Conservation (phyloP, 2,888 invertebrate genomes). For the Polyploca ridens region DNA sequence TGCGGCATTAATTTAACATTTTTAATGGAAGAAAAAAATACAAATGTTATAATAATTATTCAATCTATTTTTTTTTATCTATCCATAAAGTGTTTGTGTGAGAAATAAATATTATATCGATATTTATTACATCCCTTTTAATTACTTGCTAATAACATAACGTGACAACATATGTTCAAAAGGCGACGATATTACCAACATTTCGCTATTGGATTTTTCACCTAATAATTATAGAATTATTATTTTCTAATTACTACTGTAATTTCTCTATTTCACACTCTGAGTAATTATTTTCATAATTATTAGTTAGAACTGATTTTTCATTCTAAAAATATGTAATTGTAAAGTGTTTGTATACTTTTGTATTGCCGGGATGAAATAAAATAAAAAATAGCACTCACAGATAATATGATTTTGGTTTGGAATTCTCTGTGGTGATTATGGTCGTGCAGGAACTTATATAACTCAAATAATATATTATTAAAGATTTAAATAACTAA, state of each 20-base stretch:
- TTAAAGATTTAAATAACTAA: too few relatives aligned
- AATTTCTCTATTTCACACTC: conserved; percentile 8
- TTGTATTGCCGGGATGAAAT: too few relatives aligned
- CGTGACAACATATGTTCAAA: not conserved
- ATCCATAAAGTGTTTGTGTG: too few relatives aligned
- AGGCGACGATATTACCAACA: conserved; percentile 3
- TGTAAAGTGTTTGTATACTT: not conserved
- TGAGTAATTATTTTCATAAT: not conserved
- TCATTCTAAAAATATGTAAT: not conserved
- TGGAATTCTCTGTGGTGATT: too few relatives aligned
- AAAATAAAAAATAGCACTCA: too few relatives aligned
- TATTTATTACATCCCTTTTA: not conserved
- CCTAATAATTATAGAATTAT: conserved; percentile 3
- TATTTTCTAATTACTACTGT: not conserved
- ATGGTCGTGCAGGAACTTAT: too few relatives aligned
- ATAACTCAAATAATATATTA: too few relatives aligned
- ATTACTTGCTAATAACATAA: conserved; percentile 7
- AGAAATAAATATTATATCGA: not conserved
- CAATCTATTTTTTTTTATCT: too few relatives aligned
- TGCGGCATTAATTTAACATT: too few relatives aligned
- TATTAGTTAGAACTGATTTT: conserved; percentile 2
- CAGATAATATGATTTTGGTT: too few relatives aligned
- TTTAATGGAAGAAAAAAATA: too few relatives aligned
- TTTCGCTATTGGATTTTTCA: not conserved
- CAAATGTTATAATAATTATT: too few relatives aligned